These are phyloP conservation scores for Eilema griseolum DNA, from an alignment of 2,888 invertebrate species.

Conservation along the genomic window DNA sequence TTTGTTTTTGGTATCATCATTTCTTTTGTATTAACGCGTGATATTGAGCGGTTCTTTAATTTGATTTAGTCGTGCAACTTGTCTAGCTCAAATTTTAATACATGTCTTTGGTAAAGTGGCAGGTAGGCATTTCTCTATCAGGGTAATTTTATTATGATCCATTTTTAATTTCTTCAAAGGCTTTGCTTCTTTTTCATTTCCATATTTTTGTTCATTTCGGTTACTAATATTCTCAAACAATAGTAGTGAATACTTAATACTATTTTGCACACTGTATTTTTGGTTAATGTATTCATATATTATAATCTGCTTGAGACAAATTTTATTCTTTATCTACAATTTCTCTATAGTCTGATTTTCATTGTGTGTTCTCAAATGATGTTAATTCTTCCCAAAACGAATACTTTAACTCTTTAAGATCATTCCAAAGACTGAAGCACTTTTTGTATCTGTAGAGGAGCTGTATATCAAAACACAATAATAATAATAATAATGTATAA, in stretches of 20 bases:
- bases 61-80: too few relatives aligned
- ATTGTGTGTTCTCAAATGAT: neutral
- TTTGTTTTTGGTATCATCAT: neutral
- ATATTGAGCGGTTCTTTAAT: neutral
- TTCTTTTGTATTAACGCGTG: neutral
- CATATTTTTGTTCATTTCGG: too few relatives aligned
- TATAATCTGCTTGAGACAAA: neutral
- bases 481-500: neutral
- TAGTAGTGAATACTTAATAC: slow-evolving; percentile 28
- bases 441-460: too few relatives aligned
- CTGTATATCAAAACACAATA: too few relatives aligned
- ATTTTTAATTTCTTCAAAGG: too few relatives aligned
- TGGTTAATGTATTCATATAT: neutral
- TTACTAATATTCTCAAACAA: slow-evolving; percentile 18
- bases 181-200: too few relatives aligned
- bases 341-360: neutral
- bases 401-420: too few relatives aligned
- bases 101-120: neutral
- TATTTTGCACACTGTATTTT: slow-evolving; percentile 24
- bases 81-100: neutral
- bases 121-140: neutral
- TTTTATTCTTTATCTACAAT: neutral
- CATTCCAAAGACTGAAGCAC: too few relatives aligned
- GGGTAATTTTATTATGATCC: too few relatives aligned
- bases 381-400: too few relatives aligned